A percentile compares a stretch with the other conserved stretches of the same genome.
These are phyloP conservation scores for Drosophila suzukii DNA, from an alignment of 1,140 invertebrate genomes.

Conservation along the genomic window DNA sequence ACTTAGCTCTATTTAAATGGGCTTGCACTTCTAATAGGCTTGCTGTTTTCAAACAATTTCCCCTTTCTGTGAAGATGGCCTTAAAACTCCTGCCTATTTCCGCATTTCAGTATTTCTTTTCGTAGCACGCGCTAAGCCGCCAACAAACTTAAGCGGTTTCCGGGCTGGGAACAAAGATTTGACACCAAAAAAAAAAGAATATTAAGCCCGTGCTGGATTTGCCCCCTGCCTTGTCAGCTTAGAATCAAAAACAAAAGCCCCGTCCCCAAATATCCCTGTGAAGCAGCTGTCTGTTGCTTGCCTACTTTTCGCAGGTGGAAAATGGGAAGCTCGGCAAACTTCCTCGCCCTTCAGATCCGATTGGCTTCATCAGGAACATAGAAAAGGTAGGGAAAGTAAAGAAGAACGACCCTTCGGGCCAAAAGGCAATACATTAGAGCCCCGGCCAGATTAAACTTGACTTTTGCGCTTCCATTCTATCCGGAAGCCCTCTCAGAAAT, in stretches of 20 bases:
- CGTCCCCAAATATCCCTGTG: slow-evolving; percentile 36
- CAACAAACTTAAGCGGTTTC: slow-evolving; percentile 58
- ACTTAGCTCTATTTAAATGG: no score
- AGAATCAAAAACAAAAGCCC: slow-evolving; percentile 71
- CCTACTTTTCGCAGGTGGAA: slow-evolving; percentile 54
- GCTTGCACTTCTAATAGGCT: slow-evolving; percentile 11
- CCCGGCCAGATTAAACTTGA: slow-evolving; percentile 61
- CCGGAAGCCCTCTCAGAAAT: slow-evolving; percentile 14
- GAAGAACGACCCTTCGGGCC: slow-evolving; percentile 41
- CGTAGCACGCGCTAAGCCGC: slow-evolving; percentile 30
- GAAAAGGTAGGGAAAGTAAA: neutral
- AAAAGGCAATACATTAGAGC: slow-evolving; percentile 73
- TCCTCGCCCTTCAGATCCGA: slow-evolving; percentile 54
- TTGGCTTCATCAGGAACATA: slow-evolving; percentile 69
- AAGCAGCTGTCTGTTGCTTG: slow-evolving; percentile 76
- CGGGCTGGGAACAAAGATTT: slow-evolving; percentile 36
- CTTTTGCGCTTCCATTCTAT: slow-evolving; percentile 38
- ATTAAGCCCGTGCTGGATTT: slow-evolving; percentile 18
- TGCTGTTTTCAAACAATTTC: neutral
- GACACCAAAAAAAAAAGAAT: slow-evolving; percentile 31
- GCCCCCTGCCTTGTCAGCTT: slow-evolving; percentile 63
- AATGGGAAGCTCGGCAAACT: slow-evolving; percentile 2
- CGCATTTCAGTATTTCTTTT: slow-evolving; percentile 1
- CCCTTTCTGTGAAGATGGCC: slow-evolving; percentile 2
- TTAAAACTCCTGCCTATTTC: slow-evolving; percentile 3